These are phyloP conservation scores for Tenebrosternarchus preto DNA, from an alignment of 2,113 vertebrate genomes.

Conservation along the genomic window DNA sequence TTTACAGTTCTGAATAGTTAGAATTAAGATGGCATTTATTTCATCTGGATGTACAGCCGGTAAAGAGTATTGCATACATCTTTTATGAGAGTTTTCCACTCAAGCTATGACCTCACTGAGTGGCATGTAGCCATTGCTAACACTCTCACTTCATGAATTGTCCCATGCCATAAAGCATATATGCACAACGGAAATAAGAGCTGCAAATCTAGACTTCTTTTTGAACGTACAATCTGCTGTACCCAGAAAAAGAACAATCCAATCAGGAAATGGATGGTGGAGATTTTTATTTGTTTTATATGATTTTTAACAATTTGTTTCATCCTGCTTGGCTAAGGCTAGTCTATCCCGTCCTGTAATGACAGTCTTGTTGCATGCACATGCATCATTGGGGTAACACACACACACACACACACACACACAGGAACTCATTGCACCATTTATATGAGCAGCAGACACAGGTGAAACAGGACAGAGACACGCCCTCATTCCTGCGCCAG, in stretches of 20 bases:
- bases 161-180: slow-evolving; percentile 69
- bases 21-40: background rate
- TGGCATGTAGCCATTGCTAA: slow-evolving; percentile 76
- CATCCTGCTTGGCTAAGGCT: background rate
- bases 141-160: slow-evolving; percentile 66
- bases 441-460: slow-evolving; percentile 62
- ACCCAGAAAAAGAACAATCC: slow-evolving; percentile 59
- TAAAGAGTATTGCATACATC: background rate
- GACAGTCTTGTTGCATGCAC: background rate
- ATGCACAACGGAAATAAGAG: slow-evolving; percentile 44
- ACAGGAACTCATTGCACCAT: slow-evolving; percentile 39
- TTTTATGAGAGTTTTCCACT: slow-evolving; percentile 48
- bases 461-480: slow-evolving; percentile 70
- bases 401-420: slow-evolving; percentile 45
- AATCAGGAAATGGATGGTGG: slow-evolving; percentile 11
- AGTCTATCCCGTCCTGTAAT: background rate
- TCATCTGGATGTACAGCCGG: no score
- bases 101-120: slow-evolving; percentile 78
- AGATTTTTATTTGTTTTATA: background rate
- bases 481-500: slow-evolving; percentile 53
- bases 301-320: slow-evolving; percentile 11
- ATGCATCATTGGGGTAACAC: slow-evolving; percentile 12
- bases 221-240: slow-evolving; percentile 72
- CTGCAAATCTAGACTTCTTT: slow-evolving; percentile 67
- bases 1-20: background rate